Base-by-base conservation (phyloP, 2,797 vertebrate species). In the Acanthornis magna region DNA sequence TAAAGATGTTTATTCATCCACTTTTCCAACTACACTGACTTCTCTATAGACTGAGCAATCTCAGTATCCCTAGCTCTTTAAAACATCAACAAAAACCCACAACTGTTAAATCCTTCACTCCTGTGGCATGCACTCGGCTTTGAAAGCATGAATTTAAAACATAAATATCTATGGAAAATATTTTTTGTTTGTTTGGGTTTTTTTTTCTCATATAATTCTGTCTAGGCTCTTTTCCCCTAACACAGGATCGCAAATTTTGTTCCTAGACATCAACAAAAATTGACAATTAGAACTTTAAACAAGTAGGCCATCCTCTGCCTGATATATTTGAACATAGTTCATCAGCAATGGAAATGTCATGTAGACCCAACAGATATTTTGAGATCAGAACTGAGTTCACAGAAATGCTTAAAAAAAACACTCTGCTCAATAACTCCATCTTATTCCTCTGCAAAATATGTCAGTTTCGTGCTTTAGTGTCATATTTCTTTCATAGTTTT, bases 1-100 rank as follows among this genome's bases (percentile, higher is more conserved):
- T 89, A 74, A 92, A 93, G 47, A 36, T 74, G 38, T 92, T 96
- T 94, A 74, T 79, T 75, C 53, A 57, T 76, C 29, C 26, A 61
- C n/a, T 86, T 95, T 51, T 88, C 61, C 81, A 84, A 18, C 62
- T 70, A 32, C 27, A 10, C 43, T 87, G 63, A 57, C 32, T 72
- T 78, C 34, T 27, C 34, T 81, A 11, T 54, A 82, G 77, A 43
- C 20, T 87, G 68, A 84, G 27, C 27, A 73, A 83, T 85, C 22
- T 14, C 27, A 66, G 34, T 42, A 77, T 89, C 47, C 47, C n/a
- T 51, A 61, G 61, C n/a, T 90, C 80, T 82, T 93, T 78, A 61
- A 81, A 91, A 50, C 30, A 86, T 38, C 55, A 82, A 26, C 48
- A 90, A 36, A 83, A 16, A 29, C 19, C 18, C 36, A 55, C 32